Evolutionary conservation across 2,113 vertebrate genomes (phyloP).

Genomic region (Halcyon senegalensis): DNA sequence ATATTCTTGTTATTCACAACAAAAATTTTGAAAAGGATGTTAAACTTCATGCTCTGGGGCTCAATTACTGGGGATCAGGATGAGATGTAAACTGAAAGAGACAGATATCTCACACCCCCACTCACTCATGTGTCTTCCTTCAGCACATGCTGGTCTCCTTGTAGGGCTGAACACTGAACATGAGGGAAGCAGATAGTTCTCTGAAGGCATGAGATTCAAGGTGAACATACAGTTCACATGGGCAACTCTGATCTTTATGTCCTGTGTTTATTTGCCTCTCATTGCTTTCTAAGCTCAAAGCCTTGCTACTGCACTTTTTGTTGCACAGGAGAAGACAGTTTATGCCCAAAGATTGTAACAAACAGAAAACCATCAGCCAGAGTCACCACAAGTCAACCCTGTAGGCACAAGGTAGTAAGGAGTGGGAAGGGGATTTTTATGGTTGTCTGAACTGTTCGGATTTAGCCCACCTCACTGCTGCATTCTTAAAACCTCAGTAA

Average conservation of each 20-base stretch:
- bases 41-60: slow-evolving; percentile 29
- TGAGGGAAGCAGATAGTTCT: background rate
- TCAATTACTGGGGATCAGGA: background rate
- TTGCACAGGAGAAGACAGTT: background rate
- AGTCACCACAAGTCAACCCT: background rate
- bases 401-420: background rate
- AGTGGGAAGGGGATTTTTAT: background rate
- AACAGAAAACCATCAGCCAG: background rate
- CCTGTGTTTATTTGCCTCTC: background rate
- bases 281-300: background rate
- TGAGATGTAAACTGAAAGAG: slow-evolving; percentile 21
- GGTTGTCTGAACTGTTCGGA: background rate
- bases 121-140: background rate
- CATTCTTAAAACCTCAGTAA: background rate
- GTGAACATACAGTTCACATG: background rate
- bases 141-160: background rate
- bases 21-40: slow-evolving; percentile 43
- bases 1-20: slow-evolving; percentile 47
- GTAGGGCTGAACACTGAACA: background rate
- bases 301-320: background rate
- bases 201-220: background rate
- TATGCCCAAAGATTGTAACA: background rate
- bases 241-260: background rate
- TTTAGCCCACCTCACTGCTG: background rate
- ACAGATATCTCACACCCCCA: background rate